Conservation (phyloP, 2,113 vertebrate genomes). For the Pelodiscus sinensis region DNA sequence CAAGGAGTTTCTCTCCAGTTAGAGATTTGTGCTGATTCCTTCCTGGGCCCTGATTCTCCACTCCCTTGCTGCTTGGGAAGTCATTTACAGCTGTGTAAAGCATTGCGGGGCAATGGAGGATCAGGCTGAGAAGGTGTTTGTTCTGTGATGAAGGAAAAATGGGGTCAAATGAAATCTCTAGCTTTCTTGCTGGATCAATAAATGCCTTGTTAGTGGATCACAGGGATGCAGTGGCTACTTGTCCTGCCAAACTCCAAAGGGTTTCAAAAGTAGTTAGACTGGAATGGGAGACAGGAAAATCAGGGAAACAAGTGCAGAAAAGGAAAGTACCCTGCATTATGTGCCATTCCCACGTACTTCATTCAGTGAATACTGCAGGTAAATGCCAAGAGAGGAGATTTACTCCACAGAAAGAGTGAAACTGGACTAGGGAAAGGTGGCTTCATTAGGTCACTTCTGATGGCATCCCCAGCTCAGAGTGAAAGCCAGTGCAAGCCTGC, state of each 20-base stretch:
- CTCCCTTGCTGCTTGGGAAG: not conserved
- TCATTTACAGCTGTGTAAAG: not conserved
- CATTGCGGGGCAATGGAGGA: not conserved
- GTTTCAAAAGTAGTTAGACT: accelerated
- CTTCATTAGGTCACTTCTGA: not conserved
- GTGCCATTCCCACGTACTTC: accelerated
- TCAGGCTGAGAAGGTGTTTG: not conserved
- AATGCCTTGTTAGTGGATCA: not conserved
- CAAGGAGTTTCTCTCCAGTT: not conserved
- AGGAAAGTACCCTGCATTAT: accelerated
- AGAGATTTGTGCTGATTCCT: not conserved
- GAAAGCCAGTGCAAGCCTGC: not conserved
- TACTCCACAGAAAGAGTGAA: accelerated
- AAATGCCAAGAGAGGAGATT: not conserved
- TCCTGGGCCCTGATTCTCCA: not conserved
- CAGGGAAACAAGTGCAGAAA: accelerated
- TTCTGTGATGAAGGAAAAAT: not conserved
- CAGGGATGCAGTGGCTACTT: not conserved
- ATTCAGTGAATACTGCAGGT: not conserved
- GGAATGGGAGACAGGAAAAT: accelerated
- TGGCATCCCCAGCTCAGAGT: accelerated
- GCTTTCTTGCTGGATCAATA: not conserved
- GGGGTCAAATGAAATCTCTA: not conserved
- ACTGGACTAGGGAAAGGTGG: accelerated
- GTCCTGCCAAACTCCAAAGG: not conserved